These are phyloP conservation scores for Taenioides sp. DNA, from an alignment of 2,797 vertebrate genomes.

Conservation along the genomic window DNA sequence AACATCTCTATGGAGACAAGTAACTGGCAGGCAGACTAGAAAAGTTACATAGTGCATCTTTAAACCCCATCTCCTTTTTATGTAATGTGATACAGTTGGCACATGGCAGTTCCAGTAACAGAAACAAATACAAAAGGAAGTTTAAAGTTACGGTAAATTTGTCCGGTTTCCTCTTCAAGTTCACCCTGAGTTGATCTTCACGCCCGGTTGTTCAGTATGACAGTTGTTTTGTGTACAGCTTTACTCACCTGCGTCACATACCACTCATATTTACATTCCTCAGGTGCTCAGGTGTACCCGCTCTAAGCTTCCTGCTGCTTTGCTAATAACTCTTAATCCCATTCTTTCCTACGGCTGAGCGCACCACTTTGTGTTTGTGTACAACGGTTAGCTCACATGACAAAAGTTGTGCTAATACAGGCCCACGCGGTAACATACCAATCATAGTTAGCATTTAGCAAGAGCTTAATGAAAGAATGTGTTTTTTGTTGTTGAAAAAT, in stretches of 20 bases:
- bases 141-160: neutral
- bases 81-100: neutral
- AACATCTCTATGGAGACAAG: too few relatives aligned
- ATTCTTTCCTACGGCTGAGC: conserved; percentile 23
- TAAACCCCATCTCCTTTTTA: too few relatives aligned
- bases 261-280: conserved; percentile 60
- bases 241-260: conserved; percentile 55
- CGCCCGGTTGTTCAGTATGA: neutral
- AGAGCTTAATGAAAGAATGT: conserved; percentile 57
- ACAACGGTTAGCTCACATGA: conserved; percentile 65
- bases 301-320: conserved; percentile 39
- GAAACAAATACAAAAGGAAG: neutral
- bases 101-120: neutral
- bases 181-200: conserved; percentile 6
- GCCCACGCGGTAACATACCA: conserved; percentile 58
- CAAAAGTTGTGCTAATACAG: conserved; percentile 44
- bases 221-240: conserved; percentile 26
- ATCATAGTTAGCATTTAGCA: conserved; percentile 62
- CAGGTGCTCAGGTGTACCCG: conserved; percentile 46
- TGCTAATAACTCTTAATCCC: conserved; percentile 55
- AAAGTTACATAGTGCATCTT: too few relatives aligned
- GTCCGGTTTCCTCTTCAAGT: neutral
- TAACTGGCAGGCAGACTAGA: too few relatives aligned
- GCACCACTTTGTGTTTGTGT: conserved; percentile 27
- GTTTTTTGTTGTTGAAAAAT: conserved; percentile 51